Base-by-base conservation (phyloP, 1,140 invertebrate genomes). In the Akabosia matsudoensis region DNA sequence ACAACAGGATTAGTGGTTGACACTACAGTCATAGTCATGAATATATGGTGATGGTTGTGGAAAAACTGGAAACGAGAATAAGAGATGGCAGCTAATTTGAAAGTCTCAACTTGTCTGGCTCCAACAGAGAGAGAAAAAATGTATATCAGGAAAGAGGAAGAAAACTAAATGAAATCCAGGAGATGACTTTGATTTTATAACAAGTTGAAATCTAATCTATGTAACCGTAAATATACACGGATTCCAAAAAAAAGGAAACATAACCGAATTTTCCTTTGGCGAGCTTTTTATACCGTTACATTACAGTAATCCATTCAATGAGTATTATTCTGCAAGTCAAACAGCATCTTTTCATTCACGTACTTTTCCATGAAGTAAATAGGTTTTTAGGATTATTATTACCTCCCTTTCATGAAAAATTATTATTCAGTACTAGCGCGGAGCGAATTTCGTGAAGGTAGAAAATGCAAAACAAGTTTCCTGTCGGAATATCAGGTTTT, bases 101-200 rank as follows among this genome's bases (percentile, higher is more conserved):
- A 61, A 61, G 54, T 61, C 54, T 61, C 54, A 61, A 61, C 54
- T 61, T 61, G 54, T 61, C 54, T 61, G 54, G 54, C 3, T 24
- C 24, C 14, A 16, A 14, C 24, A 10, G 24, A 7, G 54, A 61
- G 37, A 18, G 18, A 22, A 74, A 34, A 31, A 74, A 74, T 74
- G 31, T 37, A 67, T 37, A 33, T 73, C 13, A n/a, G 54, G 71
- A 45, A 73, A 51, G 54, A 73, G 54, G n/a, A 30, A 22, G 64
- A 74, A 74, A 64, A 56, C 64, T 56, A 33, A 64, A 74, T 64
- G 67, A 74, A 56, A 56, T 28, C 64, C 54, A 33, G 64, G 74
- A 74, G 56, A 56, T 67, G 33, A 64, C 54, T 64, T 33, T 33
- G 74, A 33, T 64, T 74, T 56, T 74, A 56, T 64, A 74, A 74